Percentiles rank a stretch among this genome's conserved stretches.
phyloP scores from a whole-genome alignment of 2,797 vertebrate genomes.

The Gadopsis bispinosus region DNA sequence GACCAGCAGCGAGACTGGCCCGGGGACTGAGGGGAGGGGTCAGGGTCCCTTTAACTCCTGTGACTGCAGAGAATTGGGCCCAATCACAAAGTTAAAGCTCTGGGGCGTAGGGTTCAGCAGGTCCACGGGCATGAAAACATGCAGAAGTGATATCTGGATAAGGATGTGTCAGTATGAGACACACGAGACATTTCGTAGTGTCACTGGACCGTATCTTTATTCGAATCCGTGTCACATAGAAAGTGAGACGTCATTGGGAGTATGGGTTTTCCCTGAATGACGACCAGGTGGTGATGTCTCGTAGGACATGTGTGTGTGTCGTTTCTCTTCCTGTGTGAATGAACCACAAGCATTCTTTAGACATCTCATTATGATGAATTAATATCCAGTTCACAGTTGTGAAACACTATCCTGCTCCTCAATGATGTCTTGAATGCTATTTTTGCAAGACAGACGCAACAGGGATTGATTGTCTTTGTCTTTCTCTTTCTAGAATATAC shows the following conservation, averaged over 20 bases:
- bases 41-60: conserved; percentile 30
- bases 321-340: not conserved
- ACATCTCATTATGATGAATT: conserved; percentile 22
- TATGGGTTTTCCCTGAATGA: conserved; percentile 40
- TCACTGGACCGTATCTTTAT: not conserved
- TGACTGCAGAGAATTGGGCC: conserved; percentile 31
- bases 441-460: not conserved
- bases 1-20: conserved; percentile 18
- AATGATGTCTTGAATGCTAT: not conserved
- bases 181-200: not conserved
- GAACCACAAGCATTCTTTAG: conserved; percentile 3
- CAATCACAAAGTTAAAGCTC: conserved; percentile 44
- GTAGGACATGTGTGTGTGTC: not conserved
- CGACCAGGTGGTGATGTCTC: conserved; percentile 2
- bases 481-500: conserved; percentile 89
- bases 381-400: not conserved
- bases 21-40: not conserved
- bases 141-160: conserved; percentile 11
- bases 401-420: not conserved
- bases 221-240: not conserved
- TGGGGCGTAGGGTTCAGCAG: not conserved
- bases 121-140: conserved; percentile 32
- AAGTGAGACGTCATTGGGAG: not conserved
- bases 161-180: not conserved
- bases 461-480: conserved; percentile 3